These are phyloP conservation scores for Tetranychus truncatus DNA, from an alignment of 2,888 invertebrate species.

Conservation along the genomic window DNA sequence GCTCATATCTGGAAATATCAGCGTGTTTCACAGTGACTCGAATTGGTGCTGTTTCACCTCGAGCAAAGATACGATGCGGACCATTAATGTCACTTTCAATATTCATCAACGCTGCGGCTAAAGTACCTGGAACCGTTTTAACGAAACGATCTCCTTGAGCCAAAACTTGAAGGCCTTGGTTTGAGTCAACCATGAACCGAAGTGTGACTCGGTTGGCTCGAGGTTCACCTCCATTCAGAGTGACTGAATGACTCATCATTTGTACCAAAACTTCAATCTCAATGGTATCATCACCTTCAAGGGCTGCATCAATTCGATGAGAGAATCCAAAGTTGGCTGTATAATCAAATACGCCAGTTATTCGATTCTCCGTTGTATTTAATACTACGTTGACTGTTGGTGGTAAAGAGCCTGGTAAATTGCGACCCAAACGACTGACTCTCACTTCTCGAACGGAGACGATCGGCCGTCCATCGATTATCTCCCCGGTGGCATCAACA, in stretches of 20 bases:
- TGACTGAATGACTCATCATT: background rate
- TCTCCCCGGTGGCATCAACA: background rate
- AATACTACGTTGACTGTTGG: background rate
- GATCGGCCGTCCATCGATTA: background rate
- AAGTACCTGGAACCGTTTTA: background rate
- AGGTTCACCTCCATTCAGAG: background rate
- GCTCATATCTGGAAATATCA: background rate
- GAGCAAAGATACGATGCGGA: background rate
- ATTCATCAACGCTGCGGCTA: background rate
- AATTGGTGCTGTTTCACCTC: background rate
- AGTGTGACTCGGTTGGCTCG: background rate
- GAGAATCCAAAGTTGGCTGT: constrained; percentile 5
- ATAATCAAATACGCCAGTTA: background rate
- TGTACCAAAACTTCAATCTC: background rate
- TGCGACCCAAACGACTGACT: background rate
- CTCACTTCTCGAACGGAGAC: background rate
- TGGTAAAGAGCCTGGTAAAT: background rate
- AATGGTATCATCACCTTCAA: background rate
- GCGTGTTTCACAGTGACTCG: background rate
- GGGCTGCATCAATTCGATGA: background rate
- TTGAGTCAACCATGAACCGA: background rate
- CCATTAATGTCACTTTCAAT: background rate
- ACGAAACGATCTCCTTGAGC: background rate
- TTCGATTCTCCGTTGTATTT: background rate
- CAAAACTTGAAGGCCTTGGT: background rate